Base-by-base conservation (phyloP, 2,113 vertebrate genomes). In the Halcyon senegalensis region DNA sequence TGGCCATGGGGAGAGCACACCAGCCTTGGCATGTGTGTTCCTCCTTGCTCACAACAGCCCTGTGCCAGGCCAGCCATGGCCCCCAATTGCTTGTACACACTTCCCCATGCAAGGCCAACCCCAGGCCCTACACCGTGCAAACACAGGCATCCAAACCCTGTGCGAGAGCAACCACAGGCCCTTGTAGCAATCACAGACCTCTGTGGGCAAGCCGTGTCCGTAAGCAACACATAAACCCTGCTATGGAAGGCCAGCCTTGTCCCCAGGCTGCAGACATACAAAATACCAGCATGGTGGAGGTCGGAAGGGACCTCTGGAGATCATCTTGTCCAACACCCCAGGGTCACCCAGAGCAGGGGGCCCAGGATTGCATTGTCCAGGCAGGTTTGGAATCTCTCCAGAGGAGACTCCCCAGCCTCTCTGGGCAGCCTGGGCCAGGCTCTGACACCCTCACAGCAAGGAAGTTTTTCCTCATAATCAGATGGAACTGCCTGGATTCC, bases 1-100 rank as follows among this genome's bases (percentile, higher is more conserved):
- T 8, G 8, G 20, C 5, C 20, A 11, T 23, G 8, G 7, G 30
- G 35, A 59, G 33, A 53, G 59, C 31, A 55, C 9, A 24, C 60
- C 11, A 75, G 2, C 6, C 10, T 30, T 7, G 1, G 35, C 16
- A 35, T 0, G 0, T 0, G 1, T 7, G 23, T 18, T 41, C 44
- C 20, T 21, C 24, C 16, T 7, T 17, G 37, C 60, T 70, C 16
- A 12, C 18, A 33, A 12, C 18, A 33, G 7, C 8, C 27, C 48
- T 11, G 35, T 5, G 18, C 31, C 16, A 53, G 16, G 25, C n/a
- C 48, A 33, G 31, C 3, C 23, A 5, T 53, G 33, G 21, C 27
- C 39, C 39, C 33, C 17, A 2, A 21, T 2, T 23, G 25, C 39
- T 20, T 8, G 3, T 5, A 68, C 11, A 20, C 33, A 25, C 0